Evolutionary conservation across 2,888 invertebrate species (phyloP), one percentile per base, ranked within the genome.

Genomic region (Parnassius apollo): DNA sequence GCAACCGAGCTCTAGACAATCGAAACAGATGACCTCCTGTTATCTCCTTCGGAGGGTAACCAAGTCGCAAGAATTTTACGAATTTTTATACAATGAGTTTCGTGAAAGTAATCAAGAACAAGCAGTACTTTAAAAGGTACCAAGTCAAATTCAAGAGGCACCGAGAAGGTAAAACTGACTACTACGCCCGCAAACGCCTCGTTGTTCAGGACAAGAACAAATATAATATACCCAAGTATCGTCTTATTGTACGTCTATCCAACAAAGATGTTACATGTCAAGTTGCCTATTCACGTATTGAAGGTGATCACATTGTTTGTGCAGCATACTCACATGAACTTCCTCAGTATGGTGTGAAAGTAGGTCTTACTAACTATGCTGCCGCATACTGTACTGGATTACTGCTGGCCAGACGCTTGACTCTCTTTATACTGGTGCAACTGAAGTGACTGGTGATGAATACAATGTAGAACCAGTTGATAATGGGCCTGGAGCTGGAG

Each of bases 181-280:
- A 99, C 92, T 99, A 98, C 94, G 99, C 99, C 69, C 95, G 99
- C 62, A 98, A 98, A 92, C 96, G 99, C 69, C 94, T 99, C 65
- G 96, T 97, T 75, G 96, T 99, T 77, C 99, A 99, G 58, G 58
- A 58, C 49, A 58, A 58, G 58, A 99, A 99, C 93, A 99, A 99
- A 93, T 99, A 99, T 94, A 99, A 99, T 88, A 99, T 99, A 8
- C 99, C 99, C 53, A 99, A 99, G 91, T 99, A 99, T 88, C 96
- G 99, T 73, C 91, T 99, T 87, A 97, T 99, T 84, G 99, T 99
- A 66, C 96, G 99, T 77, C 94, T 99, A 71, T 98, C 99, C 73
- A 99, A 99, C 94, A 98, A 97, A 87, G 97, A 99, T 92, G 98
- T 99, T 75, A 98, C 98, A 68, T 98, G 98, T 83, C 99, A 99